Evolutionary conservation across 1,140 invertebrate species (phyloP).

Genomic region (Lasioglossum albipes): DNA sequence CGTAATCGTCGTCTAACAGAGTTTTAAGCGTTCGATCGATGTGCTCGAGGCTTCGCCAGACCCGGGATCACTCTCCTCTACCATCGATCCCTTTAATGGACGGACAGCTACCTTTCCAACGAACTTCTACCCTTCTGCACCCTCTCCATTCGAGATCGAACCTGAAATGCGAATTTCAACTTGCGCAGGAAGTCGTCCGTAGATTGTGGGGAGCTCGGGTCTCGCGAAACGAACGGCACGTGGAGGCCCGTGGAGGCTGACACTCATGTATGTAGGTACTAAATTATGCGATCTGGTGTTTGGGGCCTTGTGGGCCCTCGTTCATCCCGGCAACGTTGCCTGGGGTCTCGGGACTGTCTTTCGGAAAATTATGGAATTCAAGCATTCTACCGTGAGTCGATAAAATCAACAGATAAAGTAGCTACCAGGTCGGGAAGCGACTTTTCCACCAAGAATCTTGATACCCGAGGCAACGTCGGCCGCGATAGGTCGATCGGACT

Average conservation of each 20-base stretch:
- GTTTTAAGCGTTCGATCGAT: neutral
- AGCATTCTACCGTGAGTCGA: no score
- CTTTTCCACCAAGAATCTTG: neutral
- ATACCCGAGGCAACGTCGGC: neutral
- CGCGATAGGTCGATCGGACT: neutral
- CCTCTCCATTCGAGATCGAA: no score
- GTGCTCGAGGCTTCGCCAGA: neutral
- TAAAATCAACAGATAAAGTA: no score
- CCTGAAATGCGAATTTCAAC: no score
- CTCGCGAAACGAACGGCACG: neutral
- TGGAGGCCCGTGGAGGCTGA: neutral
- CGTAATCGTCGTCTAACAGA: conserved; percentile 4
- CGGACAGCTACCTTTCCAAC: no score
- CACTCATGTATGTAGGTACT: neutral
- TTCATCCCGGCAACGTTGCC: neutral
- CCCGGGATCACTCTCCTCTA: neutral
- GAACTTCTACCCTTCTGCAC: no score
- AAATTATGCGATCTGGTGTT: neutral
- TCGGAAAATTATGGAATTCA: no score
- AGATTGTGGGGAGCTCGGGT: neutral
- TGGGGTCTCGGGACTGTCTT: neutral
- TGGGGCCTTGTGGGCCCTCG: neutral
- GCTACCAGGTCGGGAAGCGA: no score
- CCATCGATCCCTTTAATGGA: no score
- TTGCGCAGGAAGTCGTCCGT: no score